Percentiles rank a stretch among this genome's conserved stretches.
These are phyloP conservation scores for Cygnus buccinator DNA, from an alignment of 2,113 vertebrate species.

Conservation along the genomic window DNA sequence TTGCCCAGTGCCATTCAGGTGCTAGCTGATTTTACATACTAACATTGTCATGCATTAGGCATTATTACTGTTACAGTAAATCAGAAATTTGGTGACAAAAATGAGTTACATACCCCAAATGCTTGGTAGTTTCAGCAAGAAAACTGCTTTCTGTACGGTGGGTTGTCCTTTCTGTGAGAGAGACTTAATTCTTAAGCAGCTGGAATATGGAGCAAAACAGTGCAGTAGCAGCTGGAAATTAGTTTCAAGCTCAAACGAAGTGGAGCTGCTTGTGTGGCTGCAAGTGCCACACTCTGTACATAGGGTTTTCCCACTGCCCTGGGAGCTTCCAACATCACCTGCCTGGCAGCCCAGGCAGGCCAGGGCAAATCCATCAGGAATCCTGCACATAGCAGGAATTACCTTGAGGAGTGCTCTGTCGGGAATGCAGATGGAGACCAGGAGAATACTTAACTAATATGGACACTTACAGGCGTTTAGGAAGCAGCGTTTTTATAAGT, in stretches of 20 bases:
- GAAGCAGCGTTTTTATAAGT: background rate
- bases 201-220: background rate
- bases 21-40: background rate
- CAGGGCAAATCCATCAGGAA: background rate
- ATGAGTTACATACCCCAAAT: background rate
- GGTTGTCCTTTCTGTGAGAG: background rate
- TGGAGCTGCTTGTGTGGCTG: background rate
- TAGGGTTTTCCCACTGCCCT: background rate
- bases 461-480: background rate
- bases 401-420: background rate
- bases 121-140: background rate
- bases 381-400: background rate
- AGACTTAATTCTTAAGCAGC: background rate
- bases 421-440: background rate
- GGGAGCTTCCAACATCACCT: background rate
- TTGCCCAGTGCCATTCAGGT: background rate
- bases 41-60: background rate
- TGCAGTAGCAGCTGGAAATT: background rate
- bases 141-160: background rate
- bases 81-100: background rate
- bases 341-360: background rate
- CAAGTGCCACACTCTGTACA: accelerated
- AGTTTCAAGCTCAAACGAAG: background rate
- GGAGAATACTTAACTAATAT: too few species aligned
- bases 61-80: background rate